Conservation (phyloP, 2,888 invertebrate genomes). For the Hirtodrosophila alboralis region DNA sequence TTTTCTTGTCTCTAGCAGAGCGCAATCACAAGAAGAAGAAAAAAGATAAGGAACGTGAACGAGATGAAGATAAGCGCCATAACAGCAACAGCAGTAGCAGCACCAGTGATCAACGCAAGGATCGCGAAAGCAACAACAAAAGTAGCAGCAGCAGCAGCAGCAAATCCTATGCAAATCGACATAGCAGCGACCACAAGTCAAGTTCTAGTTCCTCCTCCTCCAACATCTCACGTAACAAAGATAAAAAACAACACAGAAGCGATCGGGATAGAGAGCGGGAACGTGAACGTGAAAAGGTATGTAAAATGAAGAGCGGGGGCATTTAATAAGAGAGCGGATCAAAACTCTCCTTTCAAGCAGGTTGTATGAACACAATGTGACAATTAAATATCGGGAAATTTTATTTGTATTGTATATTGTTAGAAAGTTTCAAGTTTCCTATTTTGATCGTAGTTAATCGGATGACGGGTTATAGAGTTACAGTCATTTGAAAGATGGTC, state of each 20-base stretch:
- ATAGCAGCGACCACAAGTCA: slow-evolving; percentile 52
- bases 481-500: no score
- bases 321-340: no score
- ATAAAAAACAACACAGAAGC: slow-evolving; percentile 61
- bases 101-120: slow-evolving; percentile 23
- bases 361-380: no score
- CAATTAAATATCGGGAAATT: no score
- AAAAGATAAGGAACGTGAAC: slow-evolving; percentile 82
- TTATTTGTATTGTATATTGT: no score
- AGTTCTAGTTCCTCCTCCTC: slow-evolving; percentile 56
- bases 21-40: slow-evolving; percentile 83
- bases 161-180: slow-evolving; percentile 55
- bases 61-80: slow-evolving; percentile 63
- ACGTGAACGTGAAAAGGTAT: slow-evolving; percentile 46
- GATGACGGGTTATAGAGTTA: no score
- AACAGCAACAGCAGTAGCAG: slow-evolving; percentile 32
- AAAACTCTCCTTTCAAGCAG: no score
- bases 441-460: no score
- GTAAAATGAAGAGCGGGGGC: not conserved
- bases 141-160: slow-evolving; percentile 35
- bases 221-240: slow-evolving; percentile 65
- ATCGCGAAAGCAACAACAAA: slow-evolving; percentile 31
- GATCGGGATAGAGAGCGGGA: slow-evolving; percentile 61
- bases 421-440: no score
- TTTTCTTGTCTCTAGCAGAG: slow-evolving; percentile 47